Conservation (phyloP, 1,140 invertebrate species). For the Dendroctonus valens region DNA sequence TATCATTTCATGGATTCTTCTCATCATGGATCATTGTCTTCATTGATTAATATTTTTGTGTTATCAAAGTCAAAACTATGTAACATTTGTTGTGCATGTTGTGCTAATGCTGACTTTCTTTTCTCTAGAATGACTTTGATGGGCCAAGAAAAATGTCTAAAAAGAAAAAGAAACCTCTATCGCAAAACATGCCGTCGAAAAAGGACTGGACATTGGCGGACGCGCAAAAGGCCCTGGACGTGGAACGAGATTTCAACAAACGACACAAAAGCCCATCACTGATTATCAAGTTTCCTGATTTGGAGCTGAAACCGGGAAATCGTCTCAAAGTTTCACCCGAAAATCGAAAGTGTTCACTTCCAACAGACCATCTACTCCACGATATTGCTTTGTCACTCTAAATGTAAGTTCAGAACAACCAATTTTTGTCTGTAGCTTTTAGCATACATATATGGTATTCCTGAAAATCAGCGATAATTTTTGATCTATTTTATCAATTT, state of each 20-base stretch:
- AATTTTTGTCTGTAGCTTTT: not conserved
- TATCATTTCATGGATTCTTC: no score
- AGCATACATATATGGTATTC: no score
- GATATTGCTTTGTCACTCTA: constrained; percentile 66
- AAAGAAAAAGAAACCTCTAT: constrained; percentile 46
- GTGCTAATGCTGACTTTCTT: constrained; percentile 1
- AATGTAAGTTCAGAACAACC: constrained; percentile 48
- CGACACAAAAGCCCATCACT: constrained; percentile 55
- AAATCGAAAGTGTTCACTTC: constrained; percentile 65
- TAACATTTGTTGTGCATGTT: no score
- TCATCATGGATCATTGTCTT: no score
- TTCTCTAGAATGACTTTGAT: constrained; percentile 25
- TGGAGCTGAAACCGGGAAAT: constrained; percentile 59
- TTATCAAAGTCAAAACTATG: no score
- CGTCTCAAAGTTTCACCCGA: constrained; percentile 57
- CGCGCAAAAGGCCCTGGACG: constrained; percentile 56
- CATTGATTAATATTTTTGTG: no score
- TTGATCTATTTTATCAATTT: no score
- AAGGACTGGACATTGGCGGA: constrained; percentile 57
- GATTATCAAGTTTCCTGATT: constrained; percentile 64
- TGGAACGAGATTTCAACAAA: constrained; percentile 58
- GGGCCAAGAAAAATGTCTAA: constrained; percentile 39
- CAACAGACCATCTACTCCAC: constrained; percentile 60
- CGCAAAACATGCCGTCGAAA: constrained; percentile 40
- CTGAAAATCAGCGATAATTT: no score